Evolutionary conservation across 2,113 vertebrate species (phyloP).

Genomic region (Castor canadensis): DNA sequence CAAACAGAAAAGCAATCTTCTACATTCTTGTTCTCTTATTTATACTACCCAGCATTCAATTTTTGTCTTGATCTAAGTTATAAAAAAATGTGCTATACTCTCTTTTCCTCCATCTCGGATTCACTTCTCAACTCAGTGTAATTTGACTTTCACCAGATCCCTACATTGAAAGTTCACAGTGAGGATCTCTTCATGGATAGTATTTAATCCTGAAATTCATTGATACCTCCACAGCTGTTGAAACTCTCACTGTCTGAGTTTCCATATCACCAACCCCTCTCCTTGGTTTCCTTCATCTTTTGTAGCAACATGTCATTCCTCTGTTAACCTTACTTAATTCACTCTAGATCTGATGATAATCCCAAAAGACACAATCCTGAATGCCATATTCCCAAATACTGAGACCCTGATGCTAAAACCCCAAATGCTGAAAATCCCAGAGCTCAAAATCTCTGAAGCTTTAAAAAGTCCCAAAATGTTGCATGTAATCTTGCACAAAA

Average conservation of each 20-base stretch:
- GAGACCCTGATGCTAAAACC: neutral
- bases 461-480: no score
- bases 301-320: neutral
- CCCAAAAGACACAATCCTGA: neutral
- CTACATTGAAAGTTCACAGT: neutral
- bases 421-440: neutral
- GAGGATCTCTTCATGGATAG: neutral
- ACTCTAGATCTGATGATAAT: neutral
- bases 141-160: neutral
- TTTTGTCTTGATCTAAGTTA: neutral
- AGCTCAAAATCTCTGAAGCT: neutral
- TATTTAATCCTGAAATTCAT: neutral
- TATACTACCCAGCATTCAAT: neutral
- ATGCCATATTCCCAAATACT: neutral
- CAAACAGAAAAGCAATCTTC: neutral
- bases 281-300: neutral
- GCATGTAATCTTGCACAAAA: neutral
- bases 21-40: neutral
- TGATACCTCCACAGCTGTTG: neutral
- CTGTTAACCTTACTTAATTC: neutral
- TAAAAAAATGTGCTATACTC: neutral
- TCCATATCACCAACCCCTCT: neutral
- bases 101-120: neutral
- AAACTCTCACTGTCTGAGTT: neutral
- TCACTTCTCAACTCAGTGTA: neutral